phyloP scores from a whole-genome alignment of 1,140 invertebrate species.

The Cephus cinctus region DNA sequence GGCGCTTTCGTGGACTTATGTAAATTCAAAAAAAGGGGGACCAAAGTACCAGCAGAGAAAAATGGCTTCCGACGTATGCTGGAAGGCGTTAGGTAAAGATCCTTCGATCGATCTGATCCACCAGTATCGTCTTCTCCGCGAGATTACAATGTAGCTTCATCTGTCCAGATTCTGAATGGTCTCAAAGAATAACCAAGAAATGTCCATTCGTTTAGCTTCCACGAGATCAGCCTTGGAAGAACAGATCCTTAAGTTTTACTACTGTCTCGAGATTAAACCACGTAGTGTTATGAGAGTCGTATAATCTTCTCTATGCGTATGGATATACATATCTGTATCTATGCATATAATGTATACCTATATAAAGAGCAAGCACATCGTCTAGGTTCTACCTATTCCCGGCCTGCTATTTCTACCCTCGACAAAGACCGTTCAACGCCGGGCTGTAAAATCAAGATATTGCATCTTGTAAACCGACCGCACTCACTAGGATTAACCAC shows the following conservation, averaged over 20 bases:
- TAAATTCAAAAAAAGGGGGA: conserved; percentile 20
- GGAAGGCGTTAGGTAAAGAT: too few relatives aligned
- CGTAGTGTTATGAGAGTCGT: neutral
- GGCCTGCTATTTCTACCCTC: neutral
- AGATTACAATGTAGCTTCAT: too few relatives aligned
- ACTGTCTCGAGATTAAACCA: neutral
- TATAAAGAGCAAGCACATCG: too few relatives aligned
- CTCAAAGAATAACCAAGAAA: too few relatives aligned
- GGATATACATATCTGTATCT: too few relatives aligned
- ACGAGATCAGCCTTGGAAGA: neutral
- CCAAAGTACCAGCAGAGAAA: neutral
- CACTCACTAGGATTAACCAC: too few relatives aligned
- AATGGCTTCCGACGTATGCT: too few relatives aligned
- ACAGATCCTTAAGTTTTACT: neutral
- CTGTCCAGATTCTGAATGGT: too few relatives aligned
- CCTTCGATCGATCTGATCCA: too few relatives aligned
- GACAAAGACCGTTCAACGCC: neutral
- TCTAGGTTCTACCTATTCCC: neutral
- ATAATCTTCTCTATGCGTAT: neutral
- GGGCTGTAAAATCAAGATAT: neutral
- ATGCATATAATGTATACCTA: too few relatives aligned
- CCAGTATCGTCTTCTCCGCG: too few relatives aligned
- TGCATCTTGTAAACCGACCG: neutral
- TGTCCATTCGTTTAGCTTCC: neutral
- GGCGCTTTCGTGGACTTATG: conserved; percentile 23